Conservation (phyloP, 2,113 vertebrate species). For the Balaeniceps rex region DNA sequence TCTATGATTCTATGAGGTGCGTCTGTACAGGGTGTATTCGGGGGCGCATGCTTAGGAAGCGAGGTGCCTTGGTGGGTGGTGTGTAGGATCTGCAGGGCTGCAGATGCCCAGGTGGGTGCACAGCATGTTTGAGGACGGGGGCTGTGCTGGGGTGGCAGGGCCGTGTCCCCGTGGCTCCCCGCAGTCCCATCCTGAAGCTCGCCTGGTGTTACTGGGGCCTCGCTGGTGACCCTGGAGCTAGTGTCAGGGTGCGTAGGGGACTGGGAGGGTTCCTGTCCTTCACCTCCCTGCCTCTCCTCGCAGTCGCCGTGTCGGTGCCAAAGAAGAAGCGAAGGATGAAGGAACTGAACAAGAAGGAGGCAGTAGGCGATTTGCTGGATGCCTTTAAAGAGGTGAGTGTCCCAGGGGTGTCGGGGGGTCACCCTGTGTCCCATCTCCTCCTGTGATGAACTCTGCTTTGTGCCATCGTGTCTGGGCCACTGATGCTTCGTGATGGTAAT, state of each 20-base stretch:
- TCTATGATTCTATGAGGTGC: too few relatives aligned
- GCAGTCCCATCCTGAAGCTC: neutral
- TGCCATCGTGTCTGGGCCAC: slow-evolving; percentile 55
- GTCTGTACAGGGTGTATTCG: neutral
- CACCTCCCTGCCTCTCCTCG: neutral
- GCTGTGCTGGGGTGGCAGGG: neutral
- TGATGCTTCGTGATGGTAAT: slow-evolving; percentile 46
- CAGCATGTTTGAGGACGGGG: fast-evolving
- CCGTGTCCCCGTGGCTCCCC: fast-evolving
- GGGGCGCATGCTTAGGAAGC: fast-evolving
- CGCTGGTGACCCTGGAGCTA: neutral
- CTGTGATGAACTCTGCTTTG: slow-evolving; percentile 29
- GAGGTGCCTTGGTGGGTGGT: neutral
- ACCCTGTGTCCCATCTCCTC: neutral
- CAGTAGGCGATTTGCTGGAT: slow-evolving; percentile 92
- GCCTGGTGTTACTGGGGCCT: neutral
- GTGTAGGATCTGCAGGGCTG: neutral
- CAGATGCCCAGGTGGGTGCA: neutral
- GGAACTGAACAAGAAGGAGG: slow-evolving; percentile 94
- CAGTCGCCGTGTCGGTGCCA: slow-evolving; percentile 91
- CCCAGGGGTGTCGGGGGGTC: too few relatives aligned
- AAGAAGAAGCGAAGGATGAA: slow-evolving; percentile 97
- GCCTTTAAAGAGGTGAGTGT: slow-evolving; percentile 93
- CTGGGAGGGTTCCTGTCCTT: neutral
- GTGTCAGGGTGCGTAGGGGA: fast-evolving